Evolutionary conservation across 2,888 invertebrate species (phyloP).

Genomic region (Mellilla xanthometata): DNA sequence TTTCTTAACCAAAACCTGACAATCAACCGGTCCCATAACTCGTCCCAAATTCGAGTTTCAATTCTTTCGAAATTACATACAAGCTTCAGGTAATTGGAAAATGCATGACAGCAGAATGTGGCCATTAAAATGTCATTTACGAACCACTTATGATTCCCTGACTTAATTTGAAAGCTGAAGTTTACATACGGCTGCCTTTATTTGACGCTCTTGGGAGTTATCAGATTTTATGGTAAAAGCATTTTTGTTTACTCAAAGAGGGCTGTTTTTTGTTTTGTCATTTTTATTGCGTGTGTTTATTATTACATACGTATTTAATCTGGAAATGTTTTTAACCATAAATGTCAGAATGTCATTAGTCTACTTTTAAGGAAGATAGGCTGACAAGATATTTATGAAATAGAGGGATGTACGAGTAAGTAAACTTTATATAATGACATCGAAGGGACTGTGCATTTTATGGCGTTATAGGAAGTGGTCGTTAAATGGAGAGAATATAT

Average conservation of each 20-base stretch:
- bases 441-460: too few species aligned
- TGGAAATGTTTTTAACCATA: too few species aligned
- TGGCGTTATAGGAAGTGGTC: too few species aligned
- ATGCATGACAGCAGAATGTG: slow-evolving; percentile 34
- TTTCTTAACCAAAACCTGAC: slow-evolving; percentile 23
- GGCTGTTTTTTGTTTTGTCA: background rate
- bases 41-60: slow-evolving; percentile 29
- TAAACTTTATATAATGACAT: too few species aligned
- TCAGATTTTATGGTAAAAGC: slow-evolving; percentile 5
- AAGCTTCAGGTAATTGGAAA: slow-evolving; percentile 31
- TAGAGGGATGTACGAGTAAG: too few species aligned
- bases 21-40: slow-evolving; percentile 30
- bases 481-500: too few species aligned
- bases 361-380: too few species aligned
- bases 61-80: slow-evolving; percentile 32
- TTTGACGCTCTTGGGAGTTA: slow-evolving; percentile 2
- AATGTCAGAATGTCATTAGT: too few species aligned
- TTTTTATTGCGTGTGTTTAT: too few species aligned
- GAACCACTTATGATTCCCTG: slow-evolving; percentile 29
- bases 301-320: too few species aligned
- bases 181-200: slow-evolving; percentile 16
- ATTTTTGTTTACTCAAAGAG: background rate
- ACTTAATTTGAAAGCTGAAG: slow-evolving; percentile 23
- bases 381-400: too few species aligned
- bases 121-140: slow-evolving; percentile 37